These are phyloP conservation scores for Mechanitis messenoides DNA, from an alignment of 2,888 invertebrate genomes.

Conservation along the genomic window DNA sequence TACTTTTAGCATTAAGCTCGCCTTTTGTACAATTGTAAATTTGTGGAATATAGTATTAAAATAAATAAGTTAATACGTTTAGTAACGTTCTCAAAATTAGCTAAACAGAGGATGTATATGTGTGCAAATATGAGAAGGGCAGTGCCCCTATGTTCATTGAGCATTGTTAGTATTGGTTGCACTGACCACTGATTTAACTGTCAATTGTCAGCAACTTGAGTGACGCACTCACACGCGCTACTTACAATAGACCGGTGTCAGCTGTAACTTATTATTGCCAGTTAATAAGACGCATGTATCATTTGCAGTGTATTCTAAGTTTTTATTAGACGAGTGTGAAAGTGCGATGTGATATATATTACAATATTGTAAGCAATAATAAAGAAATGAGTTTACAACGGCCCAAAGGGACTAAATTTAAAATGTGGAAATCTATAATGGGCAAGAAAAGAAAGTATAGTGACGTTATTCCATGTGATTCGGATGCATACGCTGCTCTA, in stretches of 20 bases:
- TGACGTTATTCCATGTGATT: constrained; percentile 60
- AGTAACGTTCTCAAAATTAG: no score
- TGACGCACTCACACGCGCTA: constrained; percentile 22
- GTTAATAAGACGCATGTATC: constrained; percentile 5
- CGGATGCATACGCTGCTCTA: constrained; percentile 66
- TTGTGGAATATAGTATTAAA: no score
- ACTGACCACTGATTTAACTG: constrained; percentile 53
- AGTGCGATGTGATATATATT: constrained; percentile 5
- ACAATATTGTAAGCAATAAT: constrained; percentile 34
- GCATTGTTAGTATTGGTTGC: constrained; percentile 53
- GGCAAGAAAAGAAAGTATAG: constrained; percentile 69
- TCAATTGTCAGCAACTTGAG: constrained; percentile 45
- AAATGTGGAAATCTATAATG: constrained; percentile 71
- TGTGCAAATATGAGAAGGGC: constrained; percentile 40
- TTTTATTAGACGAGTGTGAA: not conserved
- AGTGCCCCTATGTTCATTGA: constrained; percentile 60
- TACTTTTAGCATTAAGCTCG: no score
- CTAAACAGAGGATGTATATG: constrained; percentile 12
- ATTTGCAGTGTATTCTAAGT: constrained; percentile 8
- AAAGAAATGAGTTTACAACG: constrained; percentile 64
- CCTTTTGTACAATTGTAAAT: no score
- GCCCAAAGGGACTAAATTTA: constrained; percentile 59
- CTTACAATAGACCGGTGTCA: constrained; percentile 22
- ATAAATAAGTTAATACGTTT: no score
- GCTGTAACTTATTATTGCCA: constrained; percentile 11